A percentile compares a stretch with the other conserved stretches of the same genome.
Evolutionary conservation across 2,888 invertebrate species (phyloP).

Genomic region (Drosophila nigricruria): DNA sequence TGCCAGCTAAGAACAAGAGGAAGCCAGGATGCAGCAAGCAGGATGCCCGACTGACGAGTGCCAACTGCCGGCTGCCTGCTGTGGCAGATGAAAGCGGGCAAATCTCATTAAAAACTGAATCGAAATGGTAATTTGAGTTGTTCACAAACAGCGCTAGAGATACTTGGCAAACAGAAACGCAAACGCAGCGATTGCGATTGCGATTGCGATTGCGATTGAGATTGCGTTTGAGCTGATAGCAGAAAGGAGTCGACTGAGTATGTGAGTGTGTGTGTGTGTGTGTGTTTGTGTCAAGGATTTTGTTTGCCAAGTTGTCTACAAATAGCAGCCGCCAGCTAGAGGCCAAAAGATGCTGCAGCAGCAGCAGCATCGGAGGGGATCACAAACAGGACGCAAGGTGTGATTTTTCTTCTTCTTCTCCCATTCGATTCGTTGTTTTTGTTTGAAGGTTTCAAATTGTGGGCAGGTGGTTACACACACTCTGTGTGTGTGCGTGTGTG

Average conservation of each 20-base stretch:
- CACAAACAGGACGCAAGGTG: slow-evolving; percentile 67
- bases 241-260: slow-evolving; percentile 10
- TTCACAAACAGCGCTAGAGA: slow-evolving; percentile 72
- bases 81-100: slow-evolving; percentile 64
- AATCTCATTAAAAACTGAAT: slow-evolving; percentile 80
- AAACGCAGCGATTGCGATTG: too few species aligned
- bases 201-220: slow-evolving; percentile 54
- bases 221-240: slow-evolving; percentile 59
- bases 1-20: slow-evolving; percentile 42
- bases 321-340: slow-evolving; percentile 39
- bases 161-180: slow-evolving; percentile 41
- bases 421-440: slow-evolving; percentile 17
- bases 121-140: slow-evolving; percentile 80
- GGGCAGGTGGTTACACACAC: slow-evolving; percentile 63
- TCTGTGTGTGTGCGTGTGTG: background rate
- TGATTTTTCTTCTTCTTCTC: slow-evolving; percentile 62
- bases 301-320: slow-evolving; percentile 71
- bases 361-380: slow-evolving; percentile 25
- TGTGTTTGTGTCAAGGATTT: slow-evolving; percentile 40
- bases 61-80: background rate
- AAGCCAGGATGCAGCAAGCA: background rate
- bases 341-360: slow-evolving; percentile 31
- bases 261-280: slow-evolving; percentile 26
- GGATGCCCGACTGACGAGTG: too few species aligned
- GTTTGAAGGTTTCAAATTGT: slow-evolving; percentile 58